Base-by-base conservation (phyloP, 2,113 vertebrate genomes). In the Suncus etruscus region DNA sequence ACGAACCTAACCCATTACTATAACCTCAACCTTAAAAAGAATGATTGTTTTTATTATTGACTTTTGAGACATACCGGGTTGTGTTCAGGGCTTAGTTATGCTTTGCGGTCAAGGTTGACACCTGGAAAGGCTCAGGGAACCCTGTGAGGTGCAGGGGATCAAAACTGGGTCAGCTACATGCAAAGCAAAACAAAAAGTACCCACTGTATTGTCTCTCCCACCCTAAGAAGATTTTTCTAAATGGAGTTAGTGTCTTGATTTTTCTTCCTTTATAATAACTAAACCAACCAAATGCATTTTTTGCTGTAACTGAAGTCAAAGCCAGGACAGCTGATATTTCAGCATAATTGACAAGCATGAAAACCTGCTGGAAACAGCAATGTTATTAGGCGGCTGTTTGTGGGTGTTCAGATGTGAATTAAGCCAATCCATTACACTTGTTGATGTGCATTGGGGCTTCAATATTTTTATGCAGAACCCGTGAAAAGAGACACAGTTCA, bases 401-500 rank as follows among this genome's bases (percentile, higher is more conserved):
- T 82, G 39, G 94, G 86, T 95, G 78, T 94, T 97, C 78, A 90
- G 83, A 92, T 93, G 95, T 85, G 93, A 94, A 91, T 90, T 92
- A 93, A 90, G 85, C 86, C 93, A 48, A 89, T 83, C 95, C n/a
- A 87, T 97, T 96, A 69, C 94, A 91, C 85, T 90, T 95, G 93
- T 68, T 94, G 93, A 86, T 96, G 95, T 95, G 96, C 95, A 86
- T 45, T 15, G 91, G 86, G 92, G 92, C 91, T 96, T 96, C 83
- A 61, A 83, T 92, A 51, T 61, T 61, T 97, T 97, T 95, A 90
- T 97, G 95, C 91, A 95, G 70, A 86, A 95, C 79, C 93, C 76
- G 11, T 92, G 96, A 96, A 96, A 96, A 93, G 94, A 97, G 96
- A 51, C 93, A 72, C 83, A 93, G 95, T 87, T 96, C 89, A 66